Base-by-base conservation (phyloP, 1,140 invertebrate genomes). In the Drosophila melanogaster region DNA sequence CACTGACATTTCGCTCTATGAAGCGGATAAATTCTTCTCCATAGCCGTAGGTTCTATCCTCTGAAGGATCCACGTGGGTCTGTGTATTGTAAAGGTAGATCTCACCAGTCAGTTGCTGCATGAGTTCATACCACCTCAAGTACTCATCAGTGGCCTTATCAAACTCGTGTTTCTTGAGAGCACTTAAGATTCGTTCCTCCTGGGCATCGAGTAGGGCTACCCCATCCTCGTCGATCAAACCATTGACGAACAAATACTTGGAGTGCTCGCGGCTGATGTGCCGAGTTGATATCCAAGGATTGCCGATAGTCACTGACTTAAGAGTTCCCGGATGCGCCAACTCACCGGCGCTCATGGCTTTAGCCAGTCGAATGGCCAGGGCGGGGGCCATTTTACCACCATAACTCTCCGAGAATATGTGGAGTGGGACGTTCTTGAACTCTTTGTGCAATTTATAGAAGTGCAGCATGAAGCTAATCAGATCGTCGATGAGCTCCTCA, bases 371-470 rank as follows among this genome's bases (percentile, higher is more conserved):
- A 12, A 86, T 74, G 4, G 94, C 96, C 87, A 98, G 96, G 73
- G 97, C 96, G 11, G 96, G 94, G 0, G 96, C 95, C 96, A 98
- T 98, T 93, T 98, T 98, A 1, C 97, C 97, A 30, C 97, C 97
- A 92, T 98, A 98, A 1, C 96, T 97, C 91, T 98, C 96, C n/a
- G 95, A 95, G 72, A 96, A 96, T 50, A 98, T 97, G 79, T 97
- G 98, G 24, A 97, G 93, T 0, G 96, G 95, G 5, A 95, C 94
- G 4, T 89, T 92, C 81, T 94, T 93, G 81, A 97, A 97, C 76
- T 95, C 93, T 0, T 95, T 94, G 72, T 95, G 87, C 17, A 92
- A 81, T 38, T 93, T 81, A 35, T 95, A 94, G 79, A 98, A 96
- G 6, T 93, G 92, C 81, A 93, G 93, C 80, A 98, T 94, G 12